Percentiles rank a stretch among this genome's conserved stretches.
These are phyloP conservation scores for Aurelia aurita complex sp. Pacific DNA, from an alignment of 30 jellyfish, hydroid and myxozoan genomes.

Conservation along the genomic window DNA sequence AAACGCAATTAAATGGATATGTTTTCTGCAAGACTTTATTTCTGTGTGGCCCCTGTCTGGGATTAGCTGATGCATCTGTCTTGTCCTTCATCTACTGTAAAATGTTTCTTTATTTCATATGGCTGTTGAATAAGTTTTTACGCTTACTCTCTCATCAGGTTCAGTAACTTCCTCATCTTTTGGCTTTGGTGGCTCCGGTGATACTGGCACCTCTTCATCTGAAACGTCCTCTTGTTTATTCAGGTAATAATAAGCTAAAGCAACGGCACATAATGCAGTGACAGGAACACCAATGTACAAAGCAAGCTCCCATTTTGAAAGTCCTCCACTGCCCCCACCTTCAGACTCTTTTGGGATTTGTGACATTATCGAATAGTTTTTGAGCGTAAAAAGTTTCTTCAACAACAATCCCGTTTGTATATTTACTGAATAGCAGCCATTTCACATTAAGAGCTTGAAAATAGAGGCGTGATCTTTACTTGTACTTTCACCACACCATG, in stretches of 20 bases:
- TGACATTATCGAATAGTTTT: constrained; percentile 10
- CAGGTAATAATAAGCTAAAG: constrained; percentile 57
- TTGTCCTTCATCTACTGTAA: too few species aligned
- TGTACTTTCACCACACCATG: neutral
- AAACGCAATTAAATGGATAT: too few species aligned
- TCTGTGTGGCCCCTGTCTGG: too few species aligned
- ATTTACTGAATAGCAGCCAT: constrained; percentile 11
- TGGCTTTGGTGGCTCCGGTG: neutral
- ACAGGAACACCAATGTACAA: constrained; percentile 94
- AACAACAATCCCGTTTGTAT: too few species aligned
- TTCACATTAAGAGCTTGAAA: neutral
- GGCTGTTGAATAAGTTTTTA: neutral
- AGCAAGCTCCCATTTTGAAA: constrained; percentile 84
- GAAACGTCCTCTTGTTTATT: neutral
- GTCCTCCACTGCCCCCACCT: constrained; percentile 44
- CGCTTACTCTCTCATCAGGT: constrained; percentile 15
- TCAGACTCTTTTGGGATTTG: constrained; percentile 52
- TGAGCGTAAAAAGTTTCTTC: too few species aligned
- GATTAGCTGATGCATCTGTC: too few species aligned
- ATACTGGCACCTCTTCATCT: constrained; percentile 23
- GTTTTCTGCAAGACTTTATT: too few species aligned
- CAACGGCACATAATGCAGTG: constrained; percentile 92
- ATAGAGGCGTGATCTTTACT: too few species aligned
- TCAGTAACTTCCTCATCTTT: constrained; percentile 11
- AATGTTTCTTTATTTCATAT: too few species aligned